Evolutionary conservation across 2,113 vertebrate species (phyloP).

Genomic region (Bambusicola thoracicus): DNA sequence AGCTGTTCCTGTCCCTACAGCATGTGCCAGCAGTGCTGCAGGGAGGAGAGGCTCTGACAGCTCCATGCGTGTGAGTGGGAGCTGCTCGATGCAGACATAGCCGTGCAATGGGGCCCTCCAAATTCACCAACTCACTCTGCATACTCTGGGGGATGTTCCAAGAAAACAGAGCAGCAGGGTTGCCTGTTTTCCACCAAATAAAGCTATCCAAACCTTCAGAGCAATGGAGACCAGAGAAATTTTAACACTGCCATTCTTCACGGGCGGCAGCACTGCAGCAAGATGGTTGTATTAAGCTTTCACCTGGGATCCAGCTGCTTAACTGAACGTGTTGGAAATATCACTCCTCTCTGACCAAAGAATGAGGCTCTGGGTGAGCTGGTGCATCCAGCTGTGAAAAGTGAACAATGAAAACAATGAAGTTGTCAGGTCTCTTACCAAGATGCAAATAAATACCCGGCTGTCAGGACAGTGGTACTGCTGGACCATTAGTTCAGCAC

Average conservation of each 20-base stretch:
- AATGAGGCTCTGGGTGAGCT: conserved; percentile 67
- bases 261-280: background rate
- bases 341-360: conserved; percentile 64
- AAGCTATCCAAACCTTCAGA: background rate
- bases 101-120: fast-evolving
- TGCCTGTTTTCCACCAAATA: background rate
- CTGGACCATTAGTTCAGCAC: conserved; percentile 80
- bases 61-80: background rate
- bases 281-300: conserved; percentile 16
- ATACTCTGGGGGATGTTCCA: background rate
- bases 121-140: background rate
- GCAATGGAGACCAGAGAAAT: background rate
- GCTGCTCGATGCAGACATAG: background rate
- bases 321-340: conserved; percentile 41
- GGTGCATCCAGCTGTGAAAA: conserved; percentile 78
- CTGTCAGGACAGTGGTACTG: conserved; percentile 64
- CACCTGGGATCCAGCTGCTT: conserved; percentile 64
- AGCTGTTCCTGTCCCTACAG: background rate
- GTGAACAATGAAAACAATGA: conserved; percentile 81
- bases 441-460: conserved; percentile 80
- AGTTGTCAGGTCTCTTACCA: conserved; percentile 78
- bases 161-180: background rate
- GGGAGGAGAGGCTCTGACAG: background rate
- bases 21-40: background rate
- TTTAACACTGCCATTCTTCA: conserved; percentile 24